Base-by-base conservation (phyloP, 2,888 invertebrate species). In the Oscheius sp. region DNA sequence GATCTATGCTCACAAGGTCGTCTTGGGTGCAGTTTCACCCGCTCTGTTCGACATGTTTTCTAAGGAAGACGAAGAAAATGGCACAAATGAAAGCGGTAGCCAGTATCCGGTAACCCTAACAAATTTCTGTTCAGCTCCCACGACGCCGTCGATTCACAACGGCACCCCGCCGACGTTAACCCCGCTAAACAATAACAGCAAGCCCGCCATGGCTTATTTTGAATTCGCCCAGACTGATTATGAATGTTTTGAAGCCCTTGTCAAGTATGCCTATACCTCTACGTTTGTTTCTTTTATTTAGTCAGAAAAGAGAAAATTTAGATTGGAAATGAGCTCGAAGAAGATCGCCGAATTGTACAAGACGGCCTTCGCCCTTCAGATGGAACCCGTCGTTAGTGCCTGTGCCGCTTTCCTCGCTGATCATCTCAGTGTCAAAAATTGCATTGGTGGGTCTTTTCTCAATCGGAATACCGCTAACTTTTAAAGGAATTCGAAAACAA, bases 211-310 rank as follows among this genome's bases (percentile, higher is more conserved):
- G 68, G 68, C 82, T 2, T 85, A 81, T 69, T 85, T 78, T 69
- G 87, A 88, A 61, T 85, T 87, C 45, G 78, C 79, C 18, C 88
- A 89, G 49, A 90, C 93, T 76, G 92, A 93, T 84, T 92, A 91
- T 84, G 91, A 91, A 58, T 93, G 93, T 61, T 91, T 95, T 87
- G 92, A 93, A 83, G 92, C 92, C 78, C 91, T 95, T 56, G 92
- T 95, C 59, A 93, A 94, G 88, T 95, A 93, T 90, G 93, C 93
- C 61, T 95, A 95, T 90, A 94, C 94, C 18, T 92, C 93, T 35
- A 92, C 92, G 89, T 92, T 87, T 78, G 88, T 77, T 59, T 21
- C 59, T 21, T 27, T 16, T 59, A 6, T 29, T n/a, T 21, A 12
- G 23, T 7, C n/a, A 35, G 35, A 21, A 52, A 9, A 52, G 5